These are phyloP conservation scores for Mobula hypostoma DNA, from an alignment of 2,113 vertebrate species.

Conservation along the genomic window DNA sequence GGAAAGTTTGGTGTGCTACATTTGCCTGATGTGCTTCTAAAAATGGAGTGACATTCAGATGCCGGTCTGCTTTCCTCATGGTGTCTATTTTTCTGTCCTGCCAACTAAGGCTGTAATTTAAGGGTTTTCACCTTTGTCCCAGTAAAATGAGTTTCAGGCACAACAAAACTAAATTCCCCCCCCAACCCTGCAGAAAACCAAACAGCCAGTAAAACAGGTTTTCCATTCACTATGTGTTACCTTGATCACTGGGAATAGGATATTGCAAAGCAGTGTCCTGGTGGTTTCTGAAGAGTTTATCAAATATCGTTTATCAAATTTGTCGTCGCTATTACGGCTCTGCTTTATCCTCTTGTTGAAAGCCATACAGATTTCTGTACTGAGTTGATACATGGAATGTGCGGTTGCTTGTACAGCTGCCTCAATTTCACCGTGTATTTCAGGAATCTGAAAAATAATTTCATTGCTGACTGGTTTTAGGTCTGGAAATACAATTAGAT, in stretches of 20 bases:
- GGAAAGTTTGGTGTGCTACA: not conserved
- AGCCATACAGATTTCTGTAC: not conserved
- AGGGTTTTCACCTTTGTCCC: slow-evolving; percentile 67
- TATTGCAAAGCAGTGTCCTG: not conserved
- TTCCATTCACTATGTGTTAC: not conserved
- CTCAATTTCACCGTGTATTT: not conserved
- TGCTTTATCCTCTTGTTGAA: not conserved
- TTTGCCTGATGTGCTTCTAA: not conserved
- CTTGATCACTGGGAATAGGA: not conserved
- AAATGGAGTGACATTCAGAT: slow-evolving; percentile 10
- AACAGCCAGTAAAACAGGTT: slow-evolving; percentile 41
- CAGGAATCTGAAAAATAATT: not conserved
- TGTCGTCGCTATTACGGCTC: not conserved
- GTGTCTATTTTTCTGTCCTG: slow-evolving; percentile 51
- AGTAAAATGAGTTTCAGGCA: slow-evolving; percentile 51
- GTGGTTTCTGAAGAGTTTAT: not conserved
- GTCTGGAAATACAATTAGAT: not conserved
- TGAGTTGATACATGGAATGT: not conserved
- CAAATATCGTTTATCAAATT: not conserved
- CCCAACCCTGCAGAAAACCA: slow-evolving; percentile 46
- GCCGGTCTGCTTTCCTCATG: slow-evolving; percentile 58
- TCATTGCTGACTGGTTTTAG: not conserved
- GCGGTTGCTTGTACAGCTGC: too few relatives aligned
- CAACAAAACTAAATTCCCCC: slow-evolving; percentile 50
- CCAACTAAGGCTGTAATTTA: slow-evolving; percentile 59